Evolutionary conservation across 2,797 vertebrate genomes (phyloP), one percentile per base, ranked within the genome.

Genomic region (Epinephelus awoara): DNA sequence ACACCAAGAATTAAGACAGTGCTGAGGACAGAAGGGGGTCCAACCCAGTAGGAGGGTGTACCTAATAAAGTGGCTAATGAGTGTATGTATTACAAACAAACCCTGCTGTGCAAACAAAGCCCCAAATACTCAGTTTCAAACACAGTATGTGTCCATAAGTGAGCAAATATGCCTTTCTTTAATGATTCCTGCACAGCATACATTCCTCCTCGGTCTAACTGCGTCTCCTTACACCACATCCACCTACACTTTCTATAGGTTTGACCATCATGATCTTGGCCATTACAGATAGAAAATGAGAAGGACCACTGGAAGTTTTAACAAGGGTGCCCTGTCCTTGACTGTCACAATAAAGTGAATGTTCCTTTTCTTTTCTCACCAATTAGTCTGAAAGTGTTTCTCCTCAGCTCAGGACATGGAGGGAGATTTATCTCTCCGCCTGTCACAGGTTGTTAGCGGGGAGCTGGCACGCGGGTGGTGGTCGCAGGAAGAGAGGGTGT

Each of bases 341-440:
- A 57, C 74, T 72, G 83, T 82, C 70, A 80, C 76, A 57, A 17
- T 56, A 57, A 70, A 75, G 76, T 23, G 38, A 62, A 19, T 8
- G 15, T 69, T 71, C 70, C 73, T 65, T 75, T 70, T 51, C 51
- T 67, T 25, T 52, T 64, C 61, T n/a, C 72, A 77, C 85, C 80
- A 89, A 89, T 89, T 89, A 89, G 81, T 71, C 58, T 79, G 71
- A 87, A 56, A 79, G 67, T 61, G 58, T 75, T 72, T 14, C 6
- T 29, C 17, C 58, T 68, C 58, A 3, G 68, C 61, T 49, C 17
- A 15, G 70, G 62, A 67, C 75, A 42, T n/a, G 50, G 52, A 77
- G 40, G 54, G 25, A 61, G 8, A 75, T 71, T 74, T 51, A 82
- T 85, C 55, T 74, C 61, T 47, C 68, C 19, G 42, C 65, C 83